Conservation (phyloP, 2,113 vertebrate species). For the Callospermophilus lateralis region DNA sequence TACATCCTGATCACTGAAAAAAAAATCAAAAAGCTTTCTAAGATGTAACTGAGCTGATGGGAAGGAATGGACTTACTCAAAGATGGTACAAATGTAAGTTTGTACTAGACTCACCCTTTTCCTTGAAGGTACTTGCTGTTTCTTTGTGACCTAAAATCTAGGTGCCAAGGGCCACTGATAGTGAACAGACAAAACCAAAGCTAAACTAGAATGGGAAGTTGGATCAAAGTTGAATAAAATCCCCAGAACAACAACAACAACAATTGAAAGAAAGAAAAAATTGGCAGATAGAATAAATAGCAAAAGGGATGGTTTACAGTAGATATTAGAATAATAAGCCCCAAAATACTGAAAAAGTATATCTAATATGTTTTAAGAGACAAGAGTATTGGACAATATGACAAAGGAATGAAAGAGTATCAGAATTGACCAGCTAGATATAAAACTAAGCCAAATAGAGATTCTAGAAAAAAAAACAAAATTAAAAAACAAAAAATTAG, state of each 20-base stretch:
- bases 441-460: slow-evolving; percentile 42
- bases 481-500: slow-evolving; percentile 61
- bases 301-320: not conserved
- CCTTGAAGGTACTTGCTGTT: not conserved
- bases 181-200: not conserved
- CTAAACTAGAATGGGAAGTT: not conserved
- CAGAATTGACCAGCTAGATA: not conserved
- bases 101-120: not conserved
- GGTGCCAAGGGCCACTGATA: not conserved
- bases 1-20: not conserved
- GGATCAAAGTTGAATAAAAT: not conserved
- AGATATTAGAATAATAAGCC: not conserved
- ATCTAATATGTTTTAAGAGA: slow-evolving; percentile 32
- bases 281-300: not conserved
- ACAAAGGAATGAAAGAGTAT: not conserved
- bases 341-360: not conserved
- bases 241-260: no score
- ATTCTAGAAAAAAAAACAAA: slow-evolving; percentile 2
- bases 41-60: not conserved
- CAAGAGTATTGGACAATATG: not conserved
- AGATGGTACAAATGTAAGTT: not conserved
- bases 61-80: slow-evolving; percentile 7
- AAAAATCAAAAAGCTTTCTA: not conserved
- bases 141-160: not conserved
- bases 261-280: not conserved